Evolutionary conservation across 2,113 vertebrate species (phyloP).

Genomic region (Silurus glanis): DNA sequence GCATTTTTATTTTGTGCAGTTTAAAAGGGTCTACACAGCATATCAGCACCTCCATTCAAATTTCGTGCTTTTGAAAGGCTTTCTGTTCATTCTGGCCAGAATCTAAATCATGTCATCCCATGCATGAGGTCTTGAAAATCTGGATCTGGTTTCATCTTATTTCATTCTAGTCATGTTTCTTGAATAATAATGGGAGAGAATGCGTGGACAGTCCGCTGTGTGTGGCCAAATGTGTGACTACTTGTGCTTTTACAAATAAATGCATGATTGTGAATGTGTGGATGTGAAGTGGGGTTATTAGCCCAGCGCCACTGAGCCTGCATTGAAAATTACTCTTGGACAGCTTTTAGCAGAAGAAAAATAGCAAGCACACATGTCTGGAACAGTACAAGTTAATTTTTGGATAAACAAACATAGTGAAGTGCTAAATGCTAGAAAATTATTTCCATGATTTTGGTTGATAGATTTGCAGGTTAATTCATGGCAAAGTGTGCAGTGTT

Average conservation of each 20-base stretch:
- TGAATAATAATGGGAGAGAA: constrained; percentile 57
- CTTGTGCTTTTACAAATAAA: constrained; percentile 48
- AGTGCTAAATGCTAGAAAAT: not conserved
- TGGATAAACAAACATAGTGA: not conserved
- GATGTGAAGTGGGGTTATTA: constrained; percentile 55
- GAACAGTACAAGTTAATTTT: constrained; percentile 7
- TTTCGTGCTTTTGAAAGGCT: not conserved
- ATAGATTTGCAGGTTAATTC: constrained; percentile 8
- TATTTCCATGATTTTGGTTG: constrained; percentile 15
- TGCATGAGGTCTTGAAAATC: not conserved
- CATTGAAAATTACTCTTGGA: constrained; percentile 41
- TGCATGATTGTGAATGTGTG: constrained; percentile 55
- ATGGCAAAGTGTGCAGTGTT: constrained; percentile 35
- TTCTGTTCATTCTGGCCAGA: not conserved
- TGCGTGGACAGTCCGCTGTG: constrained; percentile 44
- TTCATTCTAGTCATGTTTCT: constrained; percentile 40
- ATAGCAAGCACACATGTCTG: constrained; percentile 28
- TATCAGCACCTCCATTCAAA: not conserved
- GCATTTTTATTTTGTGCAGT: not conserved
- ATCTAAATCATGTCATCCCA: constrained; percentile 19
- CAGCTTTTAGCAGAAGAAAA: constrained; percentile 18
- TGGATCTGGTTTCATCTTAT: constrained; percentile 37
- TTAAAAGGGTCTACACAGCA: not conserved
- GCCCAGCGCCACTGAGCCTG: constrained; percentile 24
- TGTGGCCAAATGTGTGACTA: constrained; percentile 45